phyloP scores from a whole-genome alignment of 2,797 vertebrate species.

The Lindbergichthys nudifrons region DNA sequence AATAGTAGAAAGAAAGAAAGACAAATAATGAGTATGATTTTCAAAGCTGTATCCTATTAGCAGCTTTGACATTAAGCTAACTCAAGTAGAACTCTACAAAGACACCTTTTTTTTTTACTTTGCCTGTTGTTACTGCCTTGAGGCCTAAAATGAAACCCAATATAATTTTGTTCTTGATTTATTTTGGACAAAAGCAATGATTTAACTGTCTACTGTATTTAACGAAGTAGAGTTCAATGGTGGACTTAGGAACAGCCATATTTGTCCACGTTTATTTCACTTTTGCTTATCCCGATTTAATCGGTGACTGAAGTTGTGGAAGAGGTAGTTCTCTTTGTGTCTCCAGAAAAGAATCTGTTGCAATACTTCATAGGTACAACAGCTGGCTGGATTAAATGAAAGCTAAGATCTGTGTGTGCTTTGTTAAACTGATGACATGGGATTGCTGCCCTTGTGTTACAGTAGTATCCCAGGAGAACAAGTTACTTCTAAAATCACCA shows the following conservation, averaged over 20 bases:
- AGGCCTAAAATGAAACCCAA: constrained; percentile 29
- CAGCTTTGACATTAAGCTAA: background rate
- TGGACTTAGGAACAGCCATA: no score
- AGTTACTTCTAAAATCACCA: constrained; percentile 15
- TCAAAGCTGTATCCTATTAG: background rate
- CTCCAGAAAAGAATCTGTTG: constrained; percentile 2
- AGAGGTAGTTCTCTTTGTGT: background rate
- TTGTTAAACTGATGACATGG: constrained; percentile 22
- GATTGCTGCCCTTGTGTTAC: constrained; percentile 1
- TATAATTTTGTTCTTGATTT: constrained; percentile 18
- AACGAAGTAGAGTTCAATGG: background rate
- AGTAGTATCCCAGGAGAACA: background rate
- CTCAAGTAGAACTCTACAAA: no score
- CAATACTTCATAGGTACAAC: background rate
- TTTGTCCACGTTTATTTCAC: no score
- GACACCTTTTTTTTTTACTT: no score
- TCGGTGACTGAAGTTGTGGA: no score
- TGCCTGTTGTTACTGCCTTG: constrained; percentile 3
- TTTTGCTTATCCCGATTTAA: no score
- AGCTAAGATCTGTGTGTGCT: constrained; percentile 12
- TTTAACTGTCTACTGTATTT: background rate
- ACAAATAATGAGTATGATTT: background rate
- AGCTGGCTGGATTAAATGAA: constrained; percentile 10
- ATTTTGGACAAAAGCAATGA: constrained; percentile 15
- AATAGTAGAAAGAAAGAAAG: background rate